Evolutionary conservation across 2,888 invertebrate genomes (phyloP), one percentile per base, ranked within the genome.

Genomic region (Ditula angustiorana): DNA sequence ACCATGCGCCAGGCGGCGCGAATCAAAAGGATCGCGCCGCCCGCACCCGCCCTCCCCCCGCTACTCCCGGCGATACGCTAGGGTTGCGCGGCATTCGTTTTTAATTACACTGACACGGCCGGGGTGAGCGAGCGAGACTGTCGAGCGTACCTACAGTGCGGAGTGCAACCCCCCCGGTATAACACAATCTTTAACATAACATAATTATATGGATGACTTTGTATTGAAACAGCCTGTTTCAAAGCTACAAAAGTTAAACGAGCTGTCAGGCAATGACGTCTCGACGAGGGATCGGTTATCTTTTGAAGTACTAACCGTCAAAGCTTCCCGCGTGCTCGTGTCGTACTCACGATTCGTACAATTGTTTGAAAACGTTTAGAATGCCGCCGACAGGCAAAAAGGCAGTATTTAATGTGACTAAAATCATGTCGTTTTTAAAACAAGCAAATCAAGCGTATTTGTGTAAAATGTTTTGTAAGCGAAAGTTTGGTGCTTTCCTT

Each of bases 211-310:
- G 33, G 33, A 11, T 11, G 11, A 33, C 10, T 58, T 24, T 47
- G n/a, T n/a, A 47, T 58, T 16, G 49, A 33, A 33, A 33, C 11
- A 19, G 44, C 44, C 8, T 33, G 35, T 49, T 61, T 53, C 16
- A 60, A 16, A 16, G 41, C 41, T 46, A 24, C 35, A 46, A 61
- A 61, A 55, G 61, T 63, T 57, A 63, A 52, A 63, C 33, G 57
- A 63, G 33, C 33, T 50, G 50, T 52, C 63, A 56, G 7, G n/a
- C 52, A 21, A 52, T 11, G 21, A 41, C 2, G 21, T 44, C 46
- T 46, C 46, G 46, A 49, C 55, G 35, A 37, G 62, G 56, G 57
- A 63, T 19, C 50, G 49, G 57, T 52, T 63, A 63, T 63, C 57
- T 58, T 30, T 47, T n/a, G 30, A 57, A 26, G n/a, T 5, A 13